Conservation (phyloP, 2,113 vertebrate genomes). For the cattle (Bos taurus) region DNA sequence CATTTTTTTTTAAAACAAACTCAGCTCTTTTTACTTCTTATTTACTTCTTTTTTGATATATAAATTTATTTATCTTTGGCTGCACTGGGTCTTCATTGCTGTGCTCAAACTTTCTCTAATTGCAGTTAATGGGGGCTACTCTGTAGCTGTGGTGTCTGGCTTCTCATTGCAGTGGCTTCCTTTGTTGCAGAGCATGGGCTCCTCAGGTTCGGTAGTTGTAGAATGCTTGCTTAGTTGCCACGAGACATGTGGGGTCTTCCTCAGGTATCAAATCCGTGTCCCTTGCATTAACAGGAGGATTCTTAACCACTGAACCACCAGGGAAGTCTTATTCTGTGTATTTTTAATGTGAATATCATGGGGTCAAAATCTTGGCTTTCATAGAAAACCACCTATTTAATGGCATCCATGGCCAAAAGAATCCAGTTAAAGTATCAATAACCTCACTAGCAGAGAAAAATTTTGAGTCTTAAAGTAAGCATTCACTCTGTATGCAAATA, state of each 20-base stretch:
- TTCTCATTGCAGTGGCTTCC: not conserved
- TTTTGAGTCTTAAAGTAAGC: not conserved
- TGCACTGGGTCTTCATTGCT: not conserved
- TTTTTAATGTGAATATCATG: not conserved
- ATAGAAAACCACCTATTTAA: not conserved
- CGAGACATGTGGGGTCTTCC: not conserved
- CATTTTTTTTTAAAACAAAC: not conserved
- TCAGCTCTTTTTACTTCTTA: not conserved
- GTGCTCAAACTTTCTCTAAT: not conserved
- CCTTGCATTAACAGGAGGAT: not conserved
- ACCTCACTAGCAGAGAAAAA: not conserved
- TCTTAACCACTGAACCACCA: not conserved
- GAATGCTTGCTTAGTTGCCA: not conserved
- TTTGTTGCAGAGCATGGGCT: not conserved
- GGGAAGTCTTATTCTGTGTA: not conserved
- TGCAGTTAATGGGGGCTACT: not conserved
- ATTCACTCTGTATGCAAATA: rapidly evolving
- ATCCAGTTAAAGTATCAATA: not conserved
- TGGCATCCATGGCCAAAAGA: not conserved
- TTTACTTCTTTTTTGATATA: not conserved
- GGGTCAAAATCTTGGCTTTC: not conserved
- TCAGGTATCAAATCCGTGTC: not conserved
- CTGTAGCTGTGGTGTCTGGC: not conserved
- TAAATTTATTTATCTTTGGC: not conserved
- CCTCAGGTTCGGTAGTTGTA: not conserved